Base-by-base conservation (phyloP, 2,113 vertebrate species). In the Xiphias gladius region DNA sequence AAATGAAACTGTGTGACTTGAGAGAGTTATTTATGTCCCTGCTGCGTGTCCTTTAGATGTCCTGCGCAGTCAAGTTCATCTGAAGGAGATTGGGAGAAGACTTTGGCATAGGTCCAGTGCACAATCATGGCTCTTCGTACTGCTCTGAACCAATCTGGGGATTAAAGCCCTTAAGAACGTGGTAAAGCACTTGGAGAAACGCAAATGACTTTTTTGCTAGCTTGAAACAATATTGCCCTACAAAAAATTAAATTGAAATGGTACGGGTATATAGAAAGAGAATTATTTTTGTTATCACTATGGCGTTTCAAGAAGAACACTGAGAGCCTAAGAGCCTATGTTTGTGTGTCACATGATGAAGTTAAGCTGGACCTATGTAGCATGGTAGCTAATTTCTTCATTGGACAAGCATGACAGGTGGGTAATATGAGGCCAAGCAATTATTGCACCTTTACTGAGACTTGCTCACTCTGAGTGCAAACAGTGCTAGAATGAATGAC, bases 1-100 rank as follows among this genome's bases (percentile, higher is more conserved):
- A 90, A 87, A 90, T 84, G 24, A 87, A 85, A 82, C 67, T 68
- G 82, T 69, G 79, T 74, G 64, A 90, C 75, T 86, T 41, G 65
- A 80, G 39, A 65, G 67, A 62, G 73, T 66, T 82, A 76, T 85
- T 71, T 67, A 75, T 73, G 66, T 76, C 66, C 73, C 63, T 76
- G 86, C 73, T 52, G 64, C 28, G 26, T 82, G 88, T 86, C 86
- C 82, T 86, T 73, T 65, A 75, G 70, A 88, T 54, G 80, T 76
- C 73, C 67, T 75, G 64, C 39, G 62, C 86, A 73, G 71, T 79
- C 82, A 75, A 57, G 79, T 80, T 83, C 54, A 84, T 73, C 43
- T 67, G 30, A 65, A 73, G 65, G 58, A 75, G 77, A 84, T 43
- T 61, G 73, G 73, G 76, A 5, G 70, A 54, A 54, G 63, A 57